Percentiles rank a stretch among this genome's conserved stretches.
Conservation (phyloP, 2,888 invertebrate species). For the Halocaridina rubra region DNA sequence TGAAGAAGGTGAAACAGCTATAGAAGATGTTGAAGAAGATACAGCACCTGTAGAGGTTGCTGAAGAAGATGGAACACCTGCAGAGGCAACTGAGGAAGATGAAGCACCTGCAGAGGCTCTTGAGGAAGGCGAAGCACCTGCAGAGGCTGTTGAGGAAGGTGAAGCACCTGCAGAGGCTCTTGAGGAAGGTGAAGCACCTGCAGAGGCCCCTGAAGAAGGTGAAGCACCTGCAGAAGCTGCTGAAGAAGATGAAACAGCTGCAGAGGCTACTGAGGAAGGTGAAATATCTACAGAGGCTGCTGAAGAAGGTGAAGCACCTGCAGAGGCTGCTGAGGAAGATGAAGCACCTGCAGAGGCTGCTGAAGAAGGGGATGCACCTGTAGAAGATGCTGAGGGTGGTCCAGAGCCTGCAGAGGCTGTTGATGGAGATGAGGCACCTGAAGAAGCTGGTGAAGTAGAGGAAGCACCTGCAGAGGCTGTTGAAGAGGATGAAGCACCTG, state of each 20-base stretch:
- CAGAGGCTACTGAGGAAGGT: neutral
- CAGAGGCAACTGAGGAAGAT: neutral
- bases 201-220: neutral
- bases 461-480: neutral
- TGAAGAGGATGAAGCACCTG: neutral
- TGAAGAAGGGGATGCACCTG: neutral
- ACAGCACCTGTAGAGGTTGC: neutral
- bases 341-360: neutral
- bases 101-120: neutral
- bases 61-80: neutral
- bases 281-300: neutral
- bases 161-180: neutral
- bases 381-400: neutral
- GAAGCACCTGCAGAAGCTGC: conserved; percentile 12
- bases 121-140: neutral
- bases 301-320: neutral
- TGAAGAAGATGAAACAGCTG: neutral
- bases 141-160: neutral
- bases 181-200: neutral
- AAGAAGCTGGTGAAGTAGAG: neutral
- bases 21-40: neutral
- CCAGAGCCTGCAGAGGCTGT: neutral
- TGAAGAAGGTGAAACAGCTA: conserved; percentile 5
- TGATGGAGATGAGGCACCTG: neutral
- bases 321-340: neutral